phyloP scores from a whole-genome alignment of 1,140 invertebrate species.

The Macrotrachela quadricornifera region DNA sequence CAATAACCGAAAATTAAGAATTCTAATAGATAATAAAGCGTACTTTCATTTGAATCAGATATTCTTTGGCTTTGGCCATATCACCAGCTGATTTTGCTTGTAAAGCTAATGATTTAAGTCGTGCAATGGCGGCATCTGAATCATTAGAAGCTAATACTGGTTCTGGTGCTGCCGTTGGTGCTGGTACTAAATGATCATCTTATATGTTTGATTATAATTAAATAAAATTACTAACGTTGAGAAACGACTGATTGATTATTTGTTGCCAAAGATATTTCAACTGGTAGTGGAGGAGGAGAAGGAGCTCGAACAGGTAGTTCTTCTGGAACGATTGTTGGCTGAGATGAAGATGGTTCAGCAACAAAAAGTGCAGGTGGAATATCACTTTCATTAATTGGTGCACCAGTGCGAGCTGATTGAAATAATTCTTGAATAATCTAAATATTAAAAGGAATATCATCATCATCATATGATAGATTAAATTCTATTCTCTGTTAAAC shows the following conservation, averaged over 20 bases:
- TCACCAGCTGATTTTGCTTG: slow-evolving; percentile 56
- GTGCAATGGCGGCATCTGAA: neutral
- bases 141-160: too few relatives aligned
- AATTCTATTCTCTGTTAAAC: neutral
- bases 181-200: too few relatives aligned
- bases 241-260: too few relatives aligned
- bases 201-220: too few relatives aligned
- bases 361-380: slow-evolving; percentile 42
- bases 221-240: too few relatives aligned
- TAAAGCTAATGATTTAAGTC: slow-evolving; percentile 42
- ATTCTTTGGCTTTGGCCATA: slow-evolving; percentile 45
- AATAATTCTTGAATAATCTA: slow-evolving; percentile 50
- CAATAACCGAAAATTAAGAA: neutral
- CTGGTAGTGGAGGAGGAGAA: slow-evolving; percentile 13
- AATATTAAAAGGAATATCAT: neutral
- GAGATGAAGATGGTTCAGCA: slow-evolving; percentile 1
- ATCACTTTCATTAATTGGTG: slow-evolving; percentile 44
- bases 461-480: too few relatives aligned
- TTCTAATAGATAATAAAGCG: neutral
- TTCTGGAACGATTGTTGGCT: too few relatives aligned
- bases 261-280: too few relatives aligned
- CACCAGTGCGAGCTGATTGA: slow-evolving; percentile 44
- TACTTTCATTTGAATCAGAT: slow-evolving; percentile 37
- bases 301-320: slow-evolving; percentile 10
- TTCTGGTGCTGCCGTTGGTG: neutral